A percentile compares a stretch with the other conserved stretches of the same genome.
These are phyloP conservation scores for Chrysopa pallens DNA, from an alignment of 1,140 invertebrate species.

Conservation along the genomic window DNA sequence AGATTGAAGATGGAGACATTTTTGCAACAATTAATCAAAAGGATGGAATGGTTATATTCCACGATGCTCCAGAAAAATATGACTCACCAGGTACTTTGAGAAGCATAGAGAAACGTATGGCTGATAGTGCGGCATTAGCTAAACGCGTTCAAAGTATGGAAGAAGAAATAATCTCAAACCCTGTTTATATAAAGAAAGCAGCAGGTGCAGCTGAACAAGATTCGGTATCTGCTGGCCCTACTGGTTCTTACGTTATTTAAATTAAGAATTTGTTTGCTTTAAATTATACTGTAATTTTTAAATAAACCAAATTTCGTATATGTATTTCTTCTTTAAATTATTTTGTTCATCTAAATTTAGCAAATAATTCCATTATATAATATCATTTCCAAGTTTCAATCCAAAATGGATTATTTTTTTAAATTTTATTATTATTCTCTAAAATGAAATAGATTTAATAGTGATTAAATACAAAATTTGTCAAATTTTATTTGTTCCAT, in stretches of 20 bases:
- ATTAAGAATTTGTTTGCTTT: background rate
- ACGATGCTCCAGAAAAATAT: slow-evolving; percentile 91
- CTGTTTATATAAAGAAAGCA: slow-evolving; percentile 64
- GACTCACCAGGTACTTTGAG: slow-evolving; percentile 73
- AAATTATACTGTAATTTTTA: too few species aligned
- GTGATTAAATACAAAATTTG: too few species aligned
- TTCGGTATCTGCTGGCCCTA: slow-evolving; percentile 31
- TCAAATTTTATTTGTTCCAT: too few species aligned
- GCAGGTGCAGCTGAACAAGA: slow-evolving; percentile 42
- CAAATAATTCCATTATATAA: too few species aligned
- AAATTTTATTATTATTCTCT: too few species aligned
- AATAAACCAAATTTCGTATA: background rate
- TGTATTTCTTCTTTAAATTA: background rate
- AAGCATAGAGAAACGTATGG: slow-evolving; percentile 75
- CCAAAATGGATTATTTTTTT: too few species aligned
- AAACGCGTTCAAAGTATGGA: slow-evolving; percentile 81
- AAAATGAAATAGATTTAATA: too few species aligned
- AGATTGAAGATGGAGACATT: slow-evolving; percentile 96
- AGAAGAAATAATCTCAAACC: slow-evolving; percentile 82
- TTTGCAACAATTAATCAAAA: slow-evolving; percentile 95
- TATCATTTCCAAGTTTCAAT: too few species aligned
- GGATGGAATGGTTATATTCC: slow-evolving; percentile 94
- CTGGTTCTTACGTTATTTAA: slow-evolving; percentile 30
- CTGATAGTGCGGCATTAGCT: slow-evolving; percentile 68
- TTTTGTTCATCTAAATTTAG: background rate